phyloP scores from a whole-genome alignment of 92 coral and sea anemone genomes.

The Anthopleura xanthogrammica region DNA sequence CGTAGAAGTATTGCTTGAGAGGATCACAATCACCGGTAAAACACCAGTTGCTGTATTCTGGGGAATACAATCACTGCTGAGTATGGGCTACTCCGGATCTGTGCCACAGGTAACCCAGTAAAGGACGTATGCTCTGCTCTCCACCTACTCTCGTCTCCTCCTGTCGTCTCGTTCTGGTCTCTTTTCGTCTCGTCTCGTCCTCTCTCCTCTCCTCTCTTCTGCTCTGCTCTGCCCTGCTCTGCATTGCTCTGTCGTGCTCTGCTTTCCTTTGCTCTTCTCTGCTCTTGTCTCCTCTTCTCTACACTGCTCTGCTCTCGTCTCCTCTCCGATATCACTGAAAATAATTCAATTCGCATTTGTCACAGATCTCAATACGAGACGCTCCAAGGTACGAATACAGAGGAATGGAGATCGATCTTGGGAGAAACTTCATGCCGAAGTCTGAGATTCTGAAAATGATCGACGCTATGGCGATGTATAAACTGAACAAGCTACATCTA shows the following conservation, averaged over 20 bases:
- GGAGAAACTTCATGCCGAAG: conserved; percentile 85
- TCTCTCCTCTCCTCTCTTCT: not conserved
- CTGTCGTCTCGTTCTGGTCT: not conserved
- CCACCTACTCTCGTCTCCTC: no score
- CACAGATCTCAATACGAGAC: conserved; percentile 66
- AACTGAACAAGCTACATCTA: conserved; percentile 87
- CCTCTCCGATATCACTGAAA: no score
- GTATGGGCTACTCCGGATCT: conserved; percentile 44
- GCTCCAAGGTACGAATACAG: conserved; percentile 87
- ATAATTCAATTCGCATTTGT: not conserved
- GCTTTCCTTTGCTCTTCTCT: not conserved
- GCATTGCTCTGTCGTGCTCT: not conserved
- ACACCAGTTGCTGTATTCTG: conserved; percentile 63
- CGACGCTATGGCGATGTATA: conserved; percentile 91
- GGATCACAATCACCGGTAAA: conserved; percentile 58
- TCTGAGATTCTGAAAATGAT: conserved; percentile 70
- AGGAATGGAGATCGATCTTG: conserved; percentile 86
- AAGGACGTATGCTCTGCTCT: not conserved
- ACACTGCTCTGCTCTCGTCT: no score
- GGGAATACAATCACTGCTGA: conserved; percentile 78
- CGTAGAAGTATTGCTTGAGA: conserved; percentile 48
- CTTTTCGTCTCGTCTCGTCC: no score
- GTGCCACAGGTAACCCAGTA: conserved; percentile 52
- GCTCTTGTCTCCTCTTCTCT: no score
- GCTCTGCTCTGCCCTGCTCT: not conserved